Evolutionary conservation across 2,888 invertebrate genomes (phyloP), one percentile per base, ranked within the genome.

Genomic region (Drosophila kambysellisi): DNA sequence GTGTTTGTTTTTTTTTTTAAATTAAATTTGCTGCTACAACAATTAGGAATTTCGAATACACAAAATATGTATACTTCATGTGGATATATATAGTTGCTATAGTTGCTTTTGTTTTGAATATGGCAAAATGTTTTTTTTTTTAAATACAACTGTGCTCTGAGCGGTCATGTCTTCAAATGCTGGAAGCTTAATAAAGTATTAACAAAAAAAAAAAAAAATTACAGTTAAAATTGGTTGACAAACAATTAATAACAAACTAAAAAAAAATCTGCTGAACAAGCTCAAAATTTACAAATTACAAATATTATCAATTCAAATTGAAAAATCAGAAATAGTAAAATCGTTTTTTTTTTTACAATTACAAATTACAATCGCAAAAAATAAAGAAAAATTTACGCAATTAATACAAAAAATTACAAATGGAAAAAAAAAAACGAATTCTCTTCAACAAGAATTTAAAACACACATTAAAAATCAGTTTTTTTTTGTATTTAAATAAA

Each of bases 21-120:
- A 81, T 84, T 84, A 82, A 82, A 85, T 84, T 80, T 80, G 81
- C 85, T 85, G 88, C 80, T 88, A 85, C 82, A 89, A 83, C 85
- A 86, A 83, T 79, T 84, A 89, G 88, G 88, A 86, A 86, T 82
- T 84, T 66, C 25, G 37, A 54, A 60, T 50, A 58, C 12, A 61
- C 60, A 61, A 75, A 76, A 68, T 48, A 61, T 30, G 32, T 50
- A 53, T 61, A 53, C 4, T 25, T 30, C 32, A n/a, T 15, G n/a
- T 46, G 30, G 15, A 54, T 46, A 48, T 32, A 48, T 32, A 51
- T 39, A 15, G 12, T 15, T 35, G 2, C 33, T 58, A 30, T 15
- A 12, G 29, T 32, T 29, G 17, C 3, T 35, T 53, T 37, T 56
- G 20, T 62, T 32, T 60, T 66, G 1, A 48, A 32, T 79, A 81